Evolutionary conservation across 2,113 vertebrate genomes (phyloP), one percentile per base, ranked within the genome.

Genomic region (Chrysochloris asiatica): DNA sequence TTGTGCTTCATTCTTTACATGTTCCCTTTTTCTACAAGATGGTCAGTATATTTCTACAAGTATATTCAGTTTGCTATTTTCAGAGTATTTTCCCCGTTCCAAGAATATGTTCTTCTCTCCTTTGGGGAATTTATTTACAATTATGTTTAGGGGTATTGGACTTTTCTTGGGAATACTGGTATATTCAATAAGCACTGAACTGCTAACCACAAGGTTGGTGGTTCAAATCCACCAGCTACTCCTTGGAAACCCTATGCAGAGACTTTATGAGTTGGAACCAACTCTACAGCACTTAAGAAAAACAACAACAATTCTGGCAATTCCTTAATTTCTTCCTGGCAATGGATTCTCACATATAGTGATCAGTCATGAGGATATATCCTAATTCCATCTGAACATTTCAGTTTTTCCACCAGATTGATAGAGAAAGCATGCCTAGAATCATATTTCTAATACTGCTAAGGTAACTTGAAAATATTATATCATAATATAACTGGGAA

Each of bases 81-180:
- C 3, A 69, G 36, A 36, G 4, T 88, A 38, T 79, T 88, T 90
- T 83, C 43, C 48, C 47, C 61, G 38, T n/a, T 45, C 17, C 24
- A 59, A 61, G 22, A 2, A 16, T 79, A 52, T 33, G 48, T 75
- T 83, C 16, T 33, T 87, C 10, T 83, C 61, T 83, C 8, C 28
- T 72, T 36, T 33, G 24, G 21, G 33, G 22, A 85, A 65, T 88
- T 75, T 59, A 75, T 87, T 88, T 81, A 41, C 17, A 81, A 71
- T 67, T 13, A 41, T 83, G 63, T 22, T 81, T 24, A 78, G 0
- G 13, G 38, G 1, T 81, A 38, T 92, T 93, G 38, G 17, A 10
- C 83, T 87, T 95, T 93, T 45, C 36, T 90, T 28, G 83, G 6
- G 65, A n/a, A n/a, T n/a, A n/a, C n/a, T n/a, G n/a, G n/a, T n/a